Evolutionary conservation across 2,113 vertebrate genomes (phyloP), one percentile per base, ranked within the genome.

Genomic region (Oriolus oriolus): DNA sequence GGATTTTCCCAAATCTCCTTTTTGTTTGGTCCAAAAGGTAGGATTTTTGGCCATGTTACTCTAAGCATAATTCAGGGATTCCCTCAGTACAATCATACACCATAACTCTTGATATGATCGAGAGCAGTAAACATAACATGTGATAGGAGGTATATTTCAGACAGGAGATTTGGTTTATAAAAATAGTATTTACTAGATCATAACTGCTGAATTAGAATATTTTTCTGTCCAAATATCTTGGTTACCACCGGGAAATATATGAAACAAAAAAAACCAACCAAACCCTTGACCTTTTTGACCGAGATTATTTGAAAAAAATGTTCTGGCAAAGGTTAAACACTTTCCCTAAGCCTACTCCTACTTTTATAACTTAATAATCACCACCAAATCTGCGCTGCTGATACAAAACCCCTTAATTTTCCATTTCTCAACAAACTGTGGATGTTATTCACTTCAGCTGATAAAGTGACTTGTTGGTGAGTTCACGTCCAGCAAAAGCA

Each of bases 301-400:
- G 41, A 6, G 10, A 59, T 88, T 79, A 64, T 61, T 77, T 76
- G 12, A 69, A 93, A 93, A 60, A 6, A 20, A 41, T 28, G 35
- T 53, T 66, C 49, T 83, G n/a, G 27, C 8, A 89, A 81, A 91
- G 11, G 12, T 69, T 49, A 66, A 71, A 75, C 4, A 77, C 8
- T 65, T 79, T 56, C 41, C 21, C 26, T 80, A 52, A 59, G 17
- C 2, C 11, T 80, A 42, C 7, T 65, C 26, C 31, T 77, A 52
- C 11, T 47, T 76, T 77, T 16, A 33, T 19, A 65, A 31, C 1
- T 24, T 50, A 56, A 73, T 70, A 68, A 77, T 52, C 35, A 90
- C 8, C 8, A 54, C 3, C 15, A 52, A 56, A 47, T 45, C 60
- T 63, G 7, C 0, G 0, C 9, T n/a, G n/a, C 4, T 84, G 26